These are phyloP conservation scores for Cottus gobio DNA, from an alignment of 2,113 vertebrate genomes.

Conservation along the genomic window DNA sequence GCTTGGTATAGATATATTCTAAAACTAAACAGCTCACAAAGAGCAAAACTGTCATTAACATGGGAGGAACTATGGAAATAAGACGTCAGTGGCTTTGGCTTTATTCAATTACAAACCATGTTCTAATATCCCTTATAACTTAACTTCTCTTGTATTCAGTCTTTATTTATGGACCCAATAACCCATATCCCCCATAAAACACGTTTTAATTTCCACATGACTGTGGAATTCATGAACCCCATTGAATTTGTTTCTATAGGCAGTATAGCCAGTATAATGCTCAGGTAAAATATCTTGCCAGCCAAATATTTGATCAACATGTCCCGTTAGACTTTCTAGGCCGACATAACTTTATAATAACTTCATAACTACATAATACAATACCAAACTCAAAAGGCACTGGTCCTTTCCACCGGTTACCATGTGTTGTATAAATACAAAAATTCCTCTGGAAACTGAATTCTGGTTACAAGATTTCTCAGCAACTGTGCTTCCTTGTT, in stretches of 20 bases:
- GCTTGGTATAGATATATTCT: conserved; percentile 51
- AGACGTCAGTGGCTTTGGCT: conserved; percentile 43
- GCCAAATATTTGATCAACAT: conserved; percentile 42
- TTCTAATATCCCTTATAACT: conserved; percentile 57
- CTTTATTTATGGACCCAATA: conserved; percentile 45
- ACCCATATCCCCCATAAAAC: conserved; percentile 34
- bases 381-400: conserved; percentile 30
- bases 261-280: conserved; percentile 16
- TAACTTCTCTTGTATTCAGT: conserved; percentile 44
- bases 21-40: conserved; percentile 56
- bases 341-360: too few relatives aligned
- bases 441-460: conserved; percentile 11
- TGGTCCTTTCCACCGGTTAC: conserved; percentile 27
- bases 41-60: conserved; percentile 52
- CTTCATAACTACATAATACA: conserved; percentile 20
- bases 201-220: conserved; percentile 21
- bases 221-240: conserved; percentile 9
- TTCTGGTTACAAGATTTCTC: conserved; percentile 3
- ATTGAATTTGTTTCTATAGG: neutral
- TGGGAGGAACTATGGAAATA: conserved; percentile 62
- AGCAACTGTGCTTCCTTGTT: neutral
- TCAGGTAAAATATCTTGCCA: conserved; percentile 27
- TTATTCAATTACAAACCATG: conserved; percentile 52
- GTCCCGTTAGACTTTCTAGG: conserved; percentile 22
- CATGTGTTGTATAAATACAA: conserved; percentile 19